Conservation (phyloP, 2,797 vertebrate species). For the Nyctalus aviator region DNA sequence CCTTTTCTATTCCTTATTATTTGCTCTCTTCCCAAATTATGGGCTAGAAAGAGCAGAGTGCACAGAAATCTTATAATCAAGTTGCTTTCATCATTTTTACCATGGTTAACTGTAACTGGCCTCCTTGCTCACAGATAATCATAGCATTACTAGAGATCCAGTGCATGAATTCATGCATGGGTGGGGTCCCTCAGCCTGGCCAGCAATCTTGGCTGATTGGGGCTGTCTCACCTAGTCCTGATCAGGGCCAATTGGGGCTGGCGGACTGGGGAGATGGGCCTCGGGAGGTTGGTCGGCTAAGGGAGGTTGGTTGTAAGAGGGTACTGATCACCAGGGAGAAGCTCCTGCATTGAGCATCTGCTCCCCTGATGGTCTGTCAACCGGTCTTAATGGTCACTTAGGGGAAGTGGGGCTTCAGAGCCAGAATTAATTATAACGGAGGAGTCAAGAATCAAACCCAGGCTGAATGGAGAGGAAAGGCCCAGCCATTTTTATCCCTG, state of each 20-base stretch:
- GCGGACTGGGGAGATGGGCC: no score
- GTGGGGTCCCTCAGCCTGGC: no score
- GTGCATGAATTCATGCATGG: no score
- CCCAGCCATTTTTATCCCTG: background rate
- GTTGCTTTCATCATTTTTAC: background rate
- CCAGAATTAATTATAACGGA: background rate
- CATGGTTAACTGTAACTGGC: background rate
- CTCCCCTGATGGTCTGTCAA: no score
- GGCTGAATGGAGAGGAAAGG: background rate
- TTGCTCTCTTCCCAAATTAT: constrained; percentile 14
- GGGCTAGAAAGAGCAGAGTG: background rate
- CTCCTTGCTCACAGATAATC: background rate
- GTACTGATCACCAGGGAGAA: no score
- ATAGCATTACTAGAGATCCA: background rate
- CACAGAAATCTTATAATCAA: background rate
- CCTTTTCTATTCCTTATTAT: background rate
- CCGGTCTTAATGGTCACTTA: no score
- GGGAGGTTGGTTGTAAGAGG: no score
- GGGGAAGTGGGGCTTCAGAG: background rate
- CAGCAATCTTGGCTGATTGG: no score
- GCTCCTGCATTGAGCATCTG: no score
- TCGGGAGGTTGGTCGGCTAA: no score
- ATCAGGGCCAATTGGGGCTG: no score
- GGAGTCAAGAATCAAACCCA: background rate
- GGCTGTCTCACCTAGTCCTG: no score